These are phyloP conservation scores for Oreocharis arfaki DNA, from an alignment of 2,113 vertebrate genomes.

Conservation along the genomic window DNA sequence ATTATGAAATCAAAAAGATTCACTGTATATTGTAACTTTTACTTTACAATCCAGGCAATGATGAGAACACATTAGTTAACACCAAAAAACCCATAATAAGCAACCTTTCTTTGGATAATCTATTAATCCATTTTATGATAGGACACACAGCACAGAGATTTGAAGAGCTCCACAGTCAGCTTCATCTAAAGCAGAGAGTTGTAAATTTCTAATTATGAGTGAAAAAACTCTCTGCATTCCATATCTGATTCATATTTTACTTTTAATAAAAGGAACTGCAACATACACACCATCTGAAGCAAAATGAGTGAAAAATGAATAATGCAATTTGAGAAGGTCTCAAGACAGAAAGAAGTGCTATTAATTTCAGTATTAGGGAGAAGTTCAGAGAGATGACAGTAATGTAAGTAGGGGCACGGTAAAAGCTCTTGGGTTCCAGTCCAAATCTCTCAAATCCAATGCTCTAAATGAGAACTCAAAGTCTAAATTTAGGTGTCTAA, in stretches of 20 bases:
- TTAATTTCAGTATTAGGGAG: not conserved
- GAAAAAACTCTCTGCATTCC: not conserved
- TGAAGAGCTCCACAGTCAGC: not conserved
- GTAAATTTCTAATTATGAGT: not conserved
- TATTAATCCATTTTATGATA: not conserved
- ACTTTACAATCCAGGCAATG: not conserved
- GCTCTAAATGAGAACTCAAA: not conserved
- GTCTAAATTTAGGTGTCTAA: conserved; percentile 37
- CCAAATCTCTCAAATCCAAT: not conserved
- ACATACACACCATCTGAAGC: not conserved
- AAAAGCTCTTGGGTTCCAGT: not conserved
- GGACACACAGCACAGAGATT: not conserved
- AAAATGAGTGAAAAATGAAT: not conserved
- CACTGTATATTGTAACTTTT: not conserved
- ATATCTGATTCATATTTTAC: not conserved
- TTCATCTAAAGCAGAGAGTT: not conserved
- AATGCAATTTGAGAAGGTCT: not conserved
- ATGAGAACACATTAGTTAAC: not conserved
- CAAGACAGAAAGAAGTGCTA: not conserved
- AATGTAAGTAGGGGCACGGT: not conserved
- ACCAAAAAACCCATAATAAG: not conserved
- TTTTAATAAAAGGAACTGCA: not conserved
- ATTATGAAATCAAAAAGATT: not conserved
- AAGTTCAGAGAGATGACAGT: not conserved
- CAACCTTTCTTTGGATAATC: not conserved